Evolutionary conservation across 2,113 vertebrate species (phyloP), one percentile per base, ranked within the genome.

Genomic region (Triplophysa rosa): DNA sequence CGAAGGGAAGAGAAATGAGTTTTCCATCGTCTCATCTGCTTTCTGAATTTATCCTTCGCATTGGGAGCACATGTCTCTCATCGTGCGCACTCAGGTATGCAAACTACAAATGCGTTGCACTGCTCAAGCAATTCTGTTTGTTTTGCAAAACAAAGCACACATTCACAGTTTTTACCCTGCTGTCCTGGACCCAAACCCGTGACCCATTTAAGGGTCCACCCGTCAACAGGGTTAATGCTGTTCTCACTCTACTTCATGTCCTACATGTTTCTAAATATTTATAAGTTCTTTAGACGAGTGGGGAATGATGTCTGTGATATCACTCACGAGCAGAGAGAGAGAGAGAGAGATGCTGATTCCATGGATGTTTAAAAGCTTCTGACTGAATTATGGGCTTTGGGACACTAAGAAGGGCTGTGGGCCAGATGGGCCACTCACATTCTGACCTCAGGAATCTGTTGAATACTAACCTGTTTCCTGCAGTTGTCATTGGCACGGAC

Each of bases 401-500:
- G 67, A 79, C 33, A 29, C 42, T 69, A 40, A 79, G 80, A 83
- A 75, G 58, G 83, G 65, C 81, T 87, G 61, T 64, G 14, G 24
- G 49, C 59, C 87, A 89, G 85, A 86, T 87, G 84, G 74, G 65
- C 79, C 37, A 7, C 45, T 29, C 54, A 40, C 10, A 14, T 61
- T 26, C 14, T 19, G 37, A 40, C 33, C 37, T 52, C 79, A 40
- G 78, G 68, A 63, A 63, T 75, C 72, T 58, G 54, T 10, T 58
- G 9, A 58, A 58, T 10, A 52, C 14, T 59, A 72, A 72, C 70
- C 70, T 72, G 70, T 17, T 72, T 72, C 58, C 11, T 45, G 26
- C 26, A 1, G 26, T 29, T 37, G 7, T 8, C 33, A 37, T 37
- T 8, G 6, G 33, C 33, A 33, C 33, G 0, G 33, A 37, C 33